Percentiles rank a stretch among this genome's conserved stretches.
phyloP scores from a whole-genome alignment of 2,797 vertebrate genomes.

The Amazonetta brasiliensis region DNA sequence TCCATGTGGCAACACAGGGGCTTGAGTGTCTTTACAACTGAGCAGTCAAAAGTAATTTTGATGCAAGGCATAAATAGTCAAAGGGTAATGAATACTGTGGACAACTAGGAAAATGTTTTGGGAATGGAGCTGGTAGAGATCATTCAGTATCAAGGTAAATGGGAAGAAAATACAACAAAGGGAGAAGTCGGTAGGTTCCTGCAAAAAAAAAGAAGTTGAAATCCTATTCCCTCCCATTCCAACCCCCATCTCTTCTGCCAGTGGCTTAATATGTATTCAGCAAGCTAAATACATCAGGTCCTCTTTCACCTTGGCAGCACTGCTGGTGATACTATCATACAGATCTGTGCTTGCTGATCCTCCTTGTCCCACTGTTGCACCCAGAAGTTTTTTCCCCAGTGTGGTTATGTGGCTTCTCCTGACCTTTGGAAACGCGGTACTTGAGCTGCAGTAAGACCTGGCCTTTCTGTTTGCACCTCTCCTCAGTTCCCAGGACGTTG shows the following conservation, averaged over 20 bases:
- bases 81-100: background rate
- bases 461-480: background rate
- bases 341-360: background rate
- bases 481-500: background rate
- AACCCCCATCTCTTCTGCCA: background rate
- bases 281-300: background rate
- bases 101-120: background rate
- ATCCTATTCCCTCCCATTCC: background rate
- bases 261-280: background rate
- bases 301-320: constrained; percentile 43
- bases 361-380: background rate
- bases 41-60: background rate
- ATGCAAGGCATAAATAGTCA: background rate
- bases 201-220: background rate
- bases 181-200: background rate
- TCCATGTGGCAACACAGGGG: fast-evolving
- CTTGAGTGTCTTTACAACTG: background rate
- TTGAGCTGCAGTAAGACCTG: constrained; percentile 12
- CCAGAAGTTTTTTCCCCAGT: background rate
- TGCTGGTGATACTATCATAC: background rate
- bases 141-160: background rate
- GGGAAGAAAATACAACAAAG: background rate
- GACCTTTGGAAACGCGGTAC: constrained; percentile 25
- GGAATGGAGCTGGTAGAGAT: background rate
- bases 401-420: constrained; percentile 11